Percentiles rank a stretch among this genome's conserved stretches.
These are phyloP conservation scores for Drosophila sechellia DNA, from an alignment of 1,140 invertebrate species.

Conservation along the genomic window DNA sequence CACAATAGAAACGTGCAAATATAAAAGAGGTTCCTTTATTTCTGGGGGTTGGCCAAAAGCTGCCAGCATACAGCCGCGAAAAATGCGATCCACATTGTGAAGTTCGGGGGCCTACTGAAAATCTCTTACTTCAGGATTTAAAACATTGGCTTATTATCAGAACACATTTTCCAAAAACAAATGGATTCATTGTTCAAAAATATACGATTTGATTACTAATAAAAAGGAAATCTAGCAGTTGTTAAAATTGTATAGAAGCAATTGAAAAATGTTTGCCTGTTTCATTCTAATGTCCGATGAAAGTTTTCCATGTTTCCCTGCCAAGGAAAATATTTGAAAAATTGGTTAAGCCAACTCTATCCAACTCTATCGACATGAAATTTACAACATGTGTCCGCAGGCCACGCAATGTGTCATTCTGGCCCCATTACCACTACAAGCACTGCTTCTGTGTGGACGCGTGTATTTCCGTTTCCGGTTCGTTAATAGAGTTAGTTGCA, in stretches of 20 bases:
- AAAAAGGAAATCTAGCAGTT: neutral
- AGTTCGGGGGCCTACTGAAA: constrained; percentile 5
- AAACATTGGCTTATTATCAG: neutral
- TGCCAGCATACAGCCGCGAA: constrained; percentile 50
- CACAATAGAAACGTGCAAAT: constrained; percentile 82
- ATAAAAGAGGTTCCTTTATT: constrained; percentile 29
- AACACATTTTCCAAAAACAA: neutral
- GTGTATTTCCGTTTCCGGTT: constrained; percentile 75
- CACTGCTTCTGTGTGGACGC: constrained; percentile 17
- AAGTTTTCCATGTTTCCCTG: neutral
- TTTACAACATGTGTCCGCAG: constrained; percentile 49
- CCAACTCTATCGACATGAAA: constrained; percentile 2
- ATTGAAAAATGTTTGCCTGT: neutral
- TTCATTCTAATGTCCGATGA: neutral
- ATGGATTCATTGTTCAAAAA: too few species aligned
- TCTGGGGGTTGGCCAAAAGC: constrained; percentile 36
- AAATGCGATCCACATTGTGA: constrained; percentile 72
- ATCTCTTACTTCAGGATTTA: neutral
- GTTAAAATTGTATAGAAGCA: neutral
- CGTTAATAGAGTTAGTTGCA: constrained; percentile 84
- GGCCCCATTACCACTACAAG: neutral
- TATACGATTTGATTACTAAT: too few species aligned
- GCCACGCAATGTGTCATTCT: constrained; percentile 31
- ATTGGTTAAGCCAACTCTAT: constrained; percentile 2
- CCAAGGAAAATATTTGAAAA: constrained; percentile 6